Base-by-base conservation (phyloP, 2,797 vertebrate genomes). In the Sebastes cheni region DNA sequence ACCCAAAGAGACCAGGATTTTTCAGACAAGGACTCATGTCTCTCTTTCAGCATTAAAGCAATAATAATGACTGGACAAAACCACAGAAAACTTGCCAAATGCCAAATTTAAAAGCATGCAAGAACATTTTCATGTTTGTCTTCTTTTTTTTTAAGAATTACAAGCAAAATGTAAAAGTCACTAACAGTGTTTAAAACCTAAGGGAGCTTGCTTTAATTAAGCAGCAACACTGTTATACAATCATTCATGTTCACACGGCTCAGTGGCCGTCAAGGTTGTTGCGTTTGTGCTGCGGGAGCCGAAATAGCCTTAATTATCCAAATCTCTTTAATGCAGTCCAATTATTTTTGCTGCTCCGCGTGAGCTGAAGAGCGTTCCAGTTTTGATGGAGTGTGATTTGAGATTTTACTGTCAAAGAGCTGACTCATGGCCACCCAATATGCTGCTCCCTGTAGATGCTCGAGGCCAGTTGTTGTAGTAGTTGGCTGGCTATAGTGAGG, bases 371-470 rank as follows among this genome's bases (percentile, higher is more conserved):
- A 88, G 46, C 2, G 2, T 55, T 77, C 55, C 70, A 79, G 25
- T 64, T 67, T 25, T 74, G 79, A 84, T 55, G 72, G 66, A 82
- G 66, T 20, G 69, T 65, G 55, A 75, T 69, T 61, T 85, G 52
- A 84, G 56, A 54, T 84, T 88, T 85, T 77, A 82, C 74, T 61
- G 77, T 81, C 62, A 50, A 4, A 59, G 72, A 50, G 73, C 72
- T 79, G 83, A 87, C 25, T 88, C 79, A 55, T 4, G 76, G 75
- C 84, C 88, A 83, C 90, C 87, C 82, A 88, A 59, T 36, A 36
- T 3, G 73, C 70, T 68, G 86, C 74, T 80, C 42, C 67, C 6
- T 39, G 29, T 54, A 59, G 25, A 77, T 18, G 32, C 12, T 65
- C 2, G 1, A 50, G 64, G 71, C 66, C 46, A 60, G 81, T 50